Percentiles rank a stretch among this genome's conserved stretches.
phyloP scores from a whole-genome alignment of 1,140 invertebrate species.

The Aphis gossypii region DNA sequence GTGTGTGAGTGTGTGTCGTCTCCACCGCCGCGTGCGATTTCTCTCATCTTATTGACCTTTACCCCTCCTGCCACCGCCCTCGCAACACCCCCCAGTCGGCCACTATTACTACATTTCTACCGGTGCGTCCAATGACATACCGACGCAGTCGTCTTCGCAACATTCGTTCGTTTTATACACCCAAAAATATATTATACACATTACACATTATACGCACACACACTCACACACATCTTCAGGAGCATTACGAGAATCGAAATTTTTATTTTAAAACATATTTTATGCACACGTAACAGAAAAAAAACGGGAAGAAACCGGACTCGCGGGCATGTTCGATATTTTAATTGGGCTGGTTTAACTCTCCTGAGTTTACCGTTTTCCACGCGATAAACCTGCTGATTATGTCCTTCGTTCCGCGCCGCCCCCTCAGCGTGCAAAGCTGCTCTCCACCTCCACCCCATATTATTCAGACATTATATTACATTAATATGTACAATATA shows the following conservation, averaged over 20 bases:
- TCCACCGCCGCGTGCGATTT: conserved; percentile 1
- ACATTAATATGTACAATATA: not conserved
- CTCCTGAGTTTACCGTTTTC: conserved; percentile 45
- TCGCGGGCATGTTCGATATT: conserved; percentile 40
- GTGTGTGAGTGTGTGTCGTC: not conserved
- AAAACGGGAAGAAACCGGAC: conserved; percentile 41
- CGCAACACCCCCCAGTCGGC: not conserved
- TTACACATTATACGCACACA: not conserved
- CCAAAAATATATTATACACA: not conserved
- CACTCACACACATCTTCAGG: not conserved
- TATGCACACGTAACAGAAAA: not conserved
- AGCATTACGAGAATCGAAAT: not conserved
- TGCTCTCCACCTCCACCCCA: not conserved
- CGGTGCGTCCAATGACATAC: not conserved
- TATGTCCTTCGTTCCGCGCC: not conserved
- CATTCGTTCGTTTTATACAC: not conserved
- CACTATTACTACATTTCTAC: not conserved
- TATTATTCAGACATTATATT: not conserved
- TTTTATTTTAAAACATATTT: not conserved
- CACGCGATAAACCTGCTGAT: conserved; percentile 39
- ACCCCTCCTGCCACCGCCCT: not conserved
- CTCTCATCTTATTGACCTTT: conserved; percentile 51
- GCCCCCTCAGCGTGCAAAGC: not conserved
- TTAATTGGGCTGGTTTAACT: conserved; percentile 50
- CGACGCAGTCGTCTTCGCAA: not conserved